Evolutionary conservation across 1,140 invertebrate genomes (phyloP).

Genomic region (Magallana angulata): DNA sequence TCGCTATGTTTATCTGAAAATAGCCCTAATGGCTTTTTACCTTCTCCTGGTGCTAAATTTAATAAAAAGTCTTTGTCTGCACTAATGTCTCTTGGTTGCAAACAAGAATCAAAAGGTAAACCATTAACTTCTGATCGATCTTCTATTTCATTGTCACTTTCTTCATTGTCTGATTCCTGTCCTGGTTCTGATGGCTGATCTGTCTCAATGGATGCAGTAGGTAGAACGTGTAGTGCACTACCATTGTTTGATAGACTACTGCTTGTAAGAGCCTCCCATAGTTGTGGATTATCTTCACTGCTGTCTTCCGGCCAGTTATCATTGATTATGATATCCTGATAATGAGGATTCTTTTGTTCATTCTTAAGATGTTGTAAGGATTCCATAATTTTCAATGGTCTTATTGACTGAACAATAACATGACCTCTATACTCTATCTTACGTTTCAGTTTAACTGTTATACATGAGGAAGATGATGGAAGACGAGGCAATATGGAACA

Average conservation of each 20-base stretch:
- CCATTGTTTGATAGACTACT: no score
- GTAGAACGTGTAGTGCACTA: no score
- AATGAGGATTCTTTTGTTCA: conserved; percentile 19
- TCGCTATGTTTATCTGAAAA: conserved; percentile 45
- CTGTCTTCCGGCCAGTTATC: not conserved
- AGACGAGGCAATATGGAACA: conserved; percentile 39
- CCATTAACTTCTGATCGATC: not conserved
- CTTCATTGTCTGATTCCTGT: no score
- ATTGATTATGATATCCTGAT: conserved; percentile 32
- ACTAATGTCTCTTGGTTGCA: not conserved
- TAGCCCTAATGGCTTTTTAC: conserved; percentile 45
- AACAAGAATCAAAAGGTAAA: conserved; percentile 19
- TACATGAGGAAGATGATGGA: not conserved
- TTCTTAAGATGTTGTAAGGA: conserved; percentile 38
- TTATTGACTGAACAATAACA: conserved; percentile 40
- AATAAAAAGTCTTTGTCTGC: not conserved
- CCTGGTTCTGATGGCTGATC: not conserved
- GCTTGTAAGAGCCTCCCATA: not conserved
- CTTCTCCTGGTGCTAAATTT: conserved; percentile 52
- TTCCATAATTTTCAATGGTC: conserved; percentile 42
- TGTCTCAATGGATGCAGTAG: no score
- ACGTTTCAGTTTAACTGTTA: conserved; percentile 52
- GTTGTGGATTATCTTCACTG: not conserved
- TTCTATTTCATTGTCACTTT: not conserved
- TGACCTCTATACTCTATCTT: conserved; percentile 52